These are phyloP conservation scores for Catamblyrhynchus diadema DNA, from an alignment of 2,797 vertebrate species.

Conservation along the genomic window DNA sequence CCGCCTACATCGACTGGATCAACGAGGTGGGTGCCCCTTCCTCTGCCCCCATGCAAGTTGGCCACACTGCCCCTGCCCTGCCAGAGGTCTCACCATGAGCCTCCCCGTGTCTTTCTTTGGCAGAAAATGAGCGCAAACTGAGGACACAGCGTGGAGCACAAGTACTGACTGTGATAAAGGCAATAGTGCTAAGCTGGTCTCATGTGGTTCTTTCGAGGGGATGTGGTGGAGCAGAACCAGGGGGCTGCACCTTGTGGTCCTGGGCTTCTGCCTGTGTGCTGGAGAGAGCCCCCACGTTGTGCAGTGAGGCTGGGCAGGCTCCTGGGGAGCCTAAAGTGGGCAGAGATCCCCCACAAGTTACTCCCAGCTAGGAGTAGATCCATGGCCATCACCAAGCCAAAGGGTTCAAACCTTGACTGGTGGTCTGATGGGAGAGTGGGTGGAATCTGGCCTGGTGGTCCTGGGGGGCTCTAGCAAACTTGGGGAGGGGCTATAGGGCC, in stretches of 20 bases:
- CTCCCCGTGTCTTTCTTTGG: neutral
- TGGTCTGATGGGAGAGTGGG: neutral
- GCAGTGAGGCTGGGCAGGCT: neutral
- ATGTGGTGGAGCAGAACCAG: fast-evolving
- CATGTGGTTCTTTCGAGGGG: fast-evolving
- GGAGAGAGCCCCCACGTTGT: fast-evolving
- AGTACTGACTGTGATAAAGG: neutral
- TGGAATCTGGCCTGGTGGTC: neutral
- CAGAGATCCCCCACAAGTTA: neutral
- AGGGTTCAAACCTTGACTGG: neutral
- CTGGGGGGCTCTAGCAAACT: neutral
- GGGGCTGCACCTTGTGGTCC: no score
- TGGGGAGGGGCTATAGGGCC: fast-evolving
- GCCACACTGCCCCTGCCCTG: fast-evolving
- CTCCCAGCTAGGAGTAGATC: neutral
- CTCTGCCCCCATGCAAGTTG: fast-evolving
- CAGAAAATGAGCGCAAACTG: neutral
- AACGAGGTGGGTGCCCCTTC: slow-evolving; percentile 15
- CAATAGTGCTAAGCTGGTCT: neutral
- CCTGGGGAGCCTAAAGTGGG: neutral
- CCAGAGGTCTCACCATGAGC: fast-evolving
- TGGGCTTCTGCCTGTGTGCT: fast-evolving
- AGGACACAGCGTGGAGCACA: fast-evolving
- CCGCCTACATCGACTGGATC: slow-evolving; percentile 61
- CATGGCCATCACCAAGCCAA: fast-evolving